These are phyloP conservation scores for Oryctolagus cuniculus DNA, from an alignment of 2,113 vertebrate species.

Conservation along the genomic window DNA sequence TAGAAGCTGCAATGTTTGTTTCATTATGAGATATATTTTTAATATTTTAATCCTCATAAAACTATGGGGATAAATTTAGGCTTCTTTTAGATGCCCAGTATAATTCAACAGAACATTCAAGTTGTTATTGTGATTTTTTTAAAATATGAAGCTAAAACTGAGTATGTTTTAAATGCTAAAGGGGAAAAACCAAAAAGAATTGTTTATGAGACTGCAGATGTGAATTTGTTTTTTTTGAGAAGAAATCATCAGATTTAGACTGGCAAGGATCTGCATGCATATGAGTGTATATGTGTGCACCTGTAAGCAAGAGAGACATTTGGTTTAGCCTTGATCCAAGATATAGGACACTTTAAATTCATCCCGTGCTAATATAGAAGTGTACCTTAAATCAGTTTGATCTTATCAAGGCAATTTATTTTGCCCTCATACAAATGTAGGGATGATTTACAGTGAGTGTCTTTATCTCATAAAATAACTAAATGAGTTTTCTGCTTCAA, in stretches of 20 bases:
- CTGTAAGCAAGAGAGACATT: constrained; percentile 30
- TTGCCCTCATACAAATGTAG: constrained; percentile 84
- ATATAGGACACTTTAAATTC: constrained; percentile 85
- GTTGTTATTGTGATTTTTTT: neutral
- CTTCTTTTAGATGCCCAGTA: neutral
- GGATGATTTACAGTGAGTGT: constrained; percentile 87
- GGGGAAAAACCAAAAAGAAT: neutral
- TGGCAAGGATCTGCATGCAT: neutral
- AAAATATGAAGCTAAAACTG: neutral
- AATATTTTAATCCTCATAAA: neutral
- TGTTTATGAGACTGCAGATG: accelerated
- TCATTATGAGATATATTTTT: neutral
- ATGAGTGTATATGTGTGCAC: neutral
- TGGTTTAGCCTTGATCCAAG: constrained; percentile 78
- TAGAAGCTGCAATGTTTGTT: neutral
- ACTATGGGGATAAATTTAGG: neutral
- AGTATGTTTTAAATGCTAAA: neutral
- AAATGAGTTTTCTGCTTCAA: constrained; percentile 89
- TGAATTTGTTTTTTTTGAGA: neutral
- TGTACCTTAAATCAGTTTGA: constrained; percentile 87
- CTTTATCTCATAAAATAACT: constrained; percentile 88
- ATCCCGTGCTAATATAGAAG: constrained; percentile 80
- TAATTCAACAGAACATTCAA: neutral
- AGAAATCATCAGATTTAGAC: neutral
- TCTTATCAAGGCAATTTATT: constrained; percentile 89